Percentiles rank a stretch among this genome's conserved stretches.
Conservation (phyloP, 1,140 invertebrate genomes). For the Bombus turneri region DNA sequence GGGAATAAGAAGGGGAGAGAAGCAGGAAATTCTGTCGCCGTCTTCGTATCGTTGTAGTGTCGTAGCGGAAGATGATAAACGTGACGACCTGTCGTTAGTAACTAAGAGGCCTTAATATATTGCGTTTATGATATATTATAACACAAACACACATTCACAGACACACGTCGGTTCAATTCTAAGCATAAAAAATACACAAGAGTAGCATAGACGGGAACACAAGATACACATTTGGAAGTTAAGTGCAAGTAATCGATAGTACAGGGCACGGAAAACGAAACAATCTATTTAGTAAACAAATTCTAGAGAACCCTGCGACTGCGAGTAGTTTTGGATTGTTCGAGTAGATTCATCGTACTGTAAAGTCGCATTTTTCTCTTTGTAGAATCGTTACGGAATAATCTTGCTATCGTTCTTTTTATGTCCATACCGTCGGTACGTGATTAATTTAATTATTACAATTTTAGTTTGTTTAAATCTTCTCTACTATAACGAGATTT, state of each 20-base stretch:
- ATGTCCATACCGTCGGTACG: neutral
- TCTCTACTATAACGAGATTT: neutral
- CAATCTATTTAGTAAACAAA: slow-evolving; percentile 4
- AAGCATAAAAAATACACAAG: slow-evolving; percentile 29
- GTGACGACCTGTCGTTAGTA: slow-evolving; percentile 79
- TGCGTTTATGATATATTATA: slow-evolving; percentile 75
- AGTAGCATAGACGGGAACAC: slow-evolving; percentile 29
- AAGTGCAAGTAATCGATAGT: slow-evolving; percentile 34
- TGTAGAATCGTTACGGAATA: neutral
- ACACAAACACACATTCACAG: slow-evolving; percentile 19
- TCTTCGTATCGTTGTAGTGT: slow-evolving; percentile 59
- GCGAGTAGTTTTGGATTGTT: neutral
- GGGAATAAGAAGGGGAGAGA: neutral
- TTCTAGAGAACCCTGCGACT: neutral
- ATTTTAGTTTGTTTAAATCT: neutral
- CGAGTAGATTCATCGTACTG: neutral
- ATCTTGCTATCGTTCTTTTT: neutral
- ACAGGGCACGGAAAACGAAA: slow-evolving; percentile 21
- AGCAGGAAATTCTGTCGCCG: slow-evolving; percentile 49
- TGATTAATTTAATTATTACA: neutral
- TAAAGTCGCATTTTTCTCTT: neutral
- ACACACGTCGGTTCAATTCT: slow-evolving; percentile 47
- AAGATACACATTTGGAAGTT: slow-evolving; percentile 7
- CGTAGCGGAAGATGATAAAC: slow-evolving; percentile 52
- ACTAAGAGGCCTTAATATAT: slow-evolving; percentile 82